phyloP scores from a whole-genome alignment of 2,797 vertebrate species.

The Cuniculus paca region DNA sequence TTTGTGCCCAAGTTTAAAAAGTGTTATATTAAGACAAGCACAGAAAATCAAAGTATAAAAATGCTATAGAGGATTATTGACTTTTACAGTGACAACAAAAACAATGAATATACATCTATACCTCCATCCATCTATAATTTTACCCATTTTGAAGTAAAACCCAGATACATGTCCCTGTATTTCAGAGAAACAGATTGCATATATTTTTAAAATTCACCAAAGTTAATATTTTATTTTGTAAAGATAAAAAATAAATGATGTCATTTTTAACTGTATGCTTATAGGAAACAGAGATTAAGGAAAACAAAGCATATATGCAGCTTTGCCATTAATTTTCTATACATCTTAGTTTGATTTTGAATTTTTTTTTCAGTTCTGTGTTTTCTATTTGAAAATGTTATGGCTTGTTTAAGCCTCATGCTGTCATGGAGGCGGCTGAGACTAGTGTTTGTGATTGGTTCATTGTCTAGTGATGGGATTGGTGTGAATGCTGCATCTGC shows the following conservation, averaged over 20 bases:
- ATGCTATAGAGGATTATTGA: not conserved
- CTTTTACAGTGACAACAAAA: not conserved
- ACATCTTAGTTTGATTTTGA: not conserved
- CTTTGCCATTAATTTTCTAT: not conserved
- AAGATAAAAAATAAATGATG: not conserved
- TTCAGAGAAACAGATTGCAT: not conserved
- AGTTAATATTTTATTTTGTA: constrained; percentile 18
- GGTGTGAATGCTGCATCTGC: no score
- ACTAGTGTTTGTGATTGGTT: no score
- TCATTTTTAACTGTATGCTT: constrained; percentile 7
- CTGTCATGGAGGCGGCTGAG: no score
- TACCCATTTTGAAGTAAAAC: not conserved
- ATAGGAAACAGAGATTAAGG: not conserved
- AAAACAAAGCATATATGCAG: not conserved
- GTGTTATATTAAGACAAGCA: not conserved
- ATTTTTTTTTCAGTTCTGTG: not conserved
- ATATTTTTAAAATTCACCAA: not conserved
- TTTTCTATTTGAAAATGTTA: constrained; percentile 7
- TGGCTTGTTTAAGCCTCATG: no score
- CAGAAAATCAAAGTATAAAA: not conserved
- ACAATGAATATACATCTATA: not conserved
- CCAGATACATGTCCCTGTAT: not conserved
- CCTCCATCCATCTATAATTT: not conserved
- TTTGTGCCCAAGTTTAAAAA: not conserved
- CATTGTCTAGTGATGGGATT: no score